A percentile compares a stretch with the other conserved stretches of the same genome.
Evolutionary conservation across 2,888 invertebrate genomes (phyloP).

Genomic region (Notocelia uddmanniana): DNA sequence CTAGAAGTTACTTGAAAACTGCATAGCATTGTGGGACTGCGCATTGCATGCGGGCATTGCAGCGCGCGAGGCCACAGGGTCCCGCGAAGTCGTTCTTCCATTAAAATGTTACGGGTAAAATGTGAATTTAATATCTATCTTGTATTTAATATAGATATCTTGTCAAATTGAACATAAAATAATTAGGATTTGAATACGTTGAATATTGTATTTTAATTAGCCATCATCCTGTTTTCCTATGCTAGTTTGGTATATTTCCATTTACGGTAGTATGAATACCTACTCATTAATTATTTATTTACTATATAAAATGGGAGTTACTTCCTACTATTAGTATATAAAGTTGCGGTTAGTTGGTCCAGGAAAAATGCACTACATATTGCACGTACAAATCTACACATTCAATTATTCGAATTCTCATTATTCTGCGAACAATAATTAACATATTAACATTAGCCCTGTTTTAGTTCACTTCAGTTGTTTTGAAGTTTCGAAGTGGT

Average conservation of each 20-base stretch:
- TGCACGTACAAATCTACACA: slow-evolving; percentile 16
- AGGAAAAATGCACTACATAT: slow-evolving; percentile 33
- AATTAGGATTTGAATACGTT: neutral
- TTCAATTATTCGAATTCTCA: slow-evolving; percentile 33
- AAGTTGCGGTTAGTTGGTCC: slow-evolving; percentile 9
- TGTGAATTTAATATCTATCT: too few relatives aligned
- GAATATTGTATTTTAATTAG: neutral
- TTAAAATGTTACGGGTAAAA: neutral
- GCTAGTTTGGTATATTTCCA: too few relatives aligned
- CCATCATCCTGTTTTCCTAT: neutral
- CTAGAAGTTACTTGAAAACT: slow-evolving; percentile 29
- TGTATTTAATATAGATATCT: too few relatives aligned
- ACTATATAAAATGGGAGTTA: neutral
- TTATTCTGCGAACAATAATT: slow-evolving; percentile 59
- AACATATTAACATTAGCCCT: slow-evolving; percentile 60
- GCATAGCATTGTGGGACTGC: slow-evolving; percentile 34
- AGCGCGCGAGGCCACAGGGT: neutral
- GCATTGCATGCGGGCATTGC: neutral
- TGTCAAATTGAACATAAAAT: neutral
- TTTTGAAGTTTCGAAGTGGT: slow-evolving; percentile 62
- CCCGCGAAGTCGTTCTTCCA: neutral
- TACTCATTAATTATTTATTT: slow-evolving; percentile 6
- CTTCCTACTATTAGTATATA: neutral
- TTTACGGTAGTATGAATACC: too few relatives aligned
- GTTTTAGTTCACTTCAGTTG: slow-evolving; percentile 54